Evolutionary conservation across 2,888 invertebrate species (phyloP).

Genomic region (Danaus chrysippus): DNA sequence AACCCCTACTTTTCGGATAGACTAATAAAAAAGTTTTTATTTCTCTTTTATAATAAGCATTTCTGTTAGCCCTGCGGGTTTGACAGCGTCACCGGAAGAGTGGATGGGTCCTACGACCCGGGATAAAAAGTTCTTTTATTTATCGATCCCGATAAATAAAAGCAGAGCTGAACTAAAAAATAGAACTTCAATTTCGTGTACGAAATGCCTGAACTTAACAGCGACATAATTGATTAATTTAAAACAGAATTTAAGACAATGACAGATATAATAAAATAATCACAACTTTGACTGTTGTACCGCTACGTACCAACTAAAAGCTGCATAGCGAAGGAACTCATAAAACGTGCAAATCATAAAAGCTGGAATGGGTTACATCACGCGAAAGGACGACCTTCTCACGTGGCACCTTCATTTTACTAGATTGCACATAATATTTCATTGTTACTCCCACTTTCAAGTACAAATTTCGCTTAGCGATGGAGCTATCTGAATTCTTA

Average conservation of each 20-base stretch:
- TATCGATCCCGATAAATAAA: no score
- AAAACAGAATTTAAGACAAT: constrained; percentile 14
- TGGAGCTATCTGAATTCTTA: constrained; percentile 3
- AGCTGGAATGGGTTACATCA: constrained; percentile 60
- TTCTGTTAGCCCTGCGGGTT: no score
- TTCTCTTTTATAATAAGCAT: no score
- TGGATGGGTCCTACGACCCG: no score
- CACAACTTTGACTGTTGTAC: constrained; percentile 29
- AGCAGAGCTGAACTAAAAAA: no score
- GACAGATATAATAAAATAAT: constrained; percentile 23
- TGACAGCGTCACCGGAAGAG: no score
- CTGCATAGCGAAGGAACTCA: constrained; percentile 54
- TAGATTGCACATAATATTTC: constrained; percentile 67
- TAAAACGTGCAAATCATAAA: constrained; percentile 59
- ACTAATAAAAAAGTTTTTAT: no score
- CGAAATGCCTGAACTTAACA: neutral
- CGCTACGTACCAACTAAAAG: constrained; percentile 40
- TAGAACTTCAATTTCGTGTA: no score
- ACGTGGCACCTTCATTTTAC: constrained; percentile 51
- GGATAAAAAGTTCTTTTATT: no score
- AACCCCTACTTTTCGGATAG: no score
- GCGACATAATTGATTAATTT: neutral
- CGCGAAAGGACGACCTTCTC: constrained; percentile 58
- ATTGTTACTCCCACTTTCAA: constrained; percentile 37
- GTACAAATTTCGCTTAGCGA: constrained; percentile 13